Percentiles rank a stretch among this genome's conserved stretches.
Evolutionary conservation across 2,888 invertebrate genomes (phyloP).

Genomic region (Agrotis clavis): DNA sequence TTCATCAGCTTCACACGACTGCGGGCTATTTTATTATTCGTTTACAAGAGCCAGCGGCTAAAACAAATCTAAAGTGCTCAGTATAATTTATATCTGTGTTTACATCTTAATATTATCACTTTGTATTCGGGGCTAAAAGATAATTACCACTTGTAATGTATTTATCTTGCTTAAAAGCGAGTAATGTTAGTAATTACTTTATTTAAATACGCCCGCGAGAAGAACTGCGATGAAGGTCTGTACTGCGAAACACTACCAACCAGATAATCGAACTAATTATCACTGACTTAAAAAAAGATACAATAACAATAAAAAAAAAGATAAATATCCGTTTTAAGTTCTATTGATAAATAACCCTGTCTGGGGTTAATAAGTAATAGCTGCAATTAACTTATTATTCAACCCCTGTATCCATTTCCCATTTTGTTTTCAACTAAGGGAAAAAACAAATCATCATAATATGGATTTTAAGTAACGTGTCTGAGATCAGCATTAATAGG

Average conservation of each 20-base stretch:
- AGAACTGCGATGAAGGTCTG: conserved; percentile 26
- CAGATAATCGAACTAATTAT: too few species aligned
- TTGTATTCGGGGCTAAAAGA: conserved; percentile 50
- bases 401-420: too few species aligned
- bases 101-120: conserved; percentile 59
- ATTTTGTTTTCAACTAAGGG: too few species aligned
- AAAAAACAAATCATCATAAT: too few species aligned
- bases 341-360: too few species aligned
- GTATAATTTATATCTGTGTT: conserved; percentile 63
- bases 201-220: conserved; percentile 51
- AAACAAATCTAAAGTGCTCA: conserved; percentile 46
- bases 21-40: conserved; percentile 23
- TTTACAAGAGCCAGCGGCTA: conserved; percentile 26
- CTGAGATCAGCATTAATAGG: not conserved
- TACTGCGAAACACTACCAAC: conserved; percentile 1
- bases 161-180: conserved; percentile 59
- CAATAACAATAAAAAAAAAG: too few species aligned
- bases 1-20: not conserved
- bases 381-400: not conserved
- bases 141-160: conserved; percentile 58
- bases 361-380: not conserved
- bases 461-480: not conserved
- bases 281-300: too few species aligned
- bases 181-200: conserved; percentile 57
- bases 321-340: too few species aligned